phyloP scores from a whole-genome alignment of 1,140 invertebrate genomes.

The Cataglyphis hispanica region DNA sequence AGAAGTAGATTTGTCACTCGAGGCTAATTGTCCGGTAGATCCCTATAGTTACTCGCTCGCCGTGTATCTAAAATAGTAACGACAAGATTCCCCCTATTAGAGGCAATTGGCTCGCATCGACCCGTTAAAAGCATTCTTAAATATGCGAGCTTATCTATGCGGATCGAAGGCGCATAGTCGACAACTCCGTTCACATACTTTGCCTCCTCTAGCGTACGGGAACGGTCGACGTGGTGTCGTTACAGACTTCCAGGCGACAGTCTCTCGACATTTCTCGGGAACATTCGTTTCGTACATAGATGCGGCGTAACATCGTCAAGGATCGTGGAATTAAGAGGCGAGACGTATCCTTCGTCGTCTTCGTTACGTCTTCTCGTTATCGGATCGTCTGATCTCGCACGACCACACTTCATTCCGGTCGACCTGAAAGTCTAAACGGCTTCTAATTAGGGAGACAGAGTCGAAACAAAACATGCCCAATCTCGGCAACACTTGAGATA shows the following conservation, averaged over 20 bases:
- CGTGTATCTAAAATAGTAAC: conserved; percentile 43
- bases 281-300: conserved; percentile 36
- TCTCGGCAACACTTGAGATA: conserved; percentile 83
- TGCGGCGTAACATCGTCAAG: conserved; percentile 49
- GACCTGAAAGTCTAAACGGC: conserved; percentile 79
- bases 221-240: conserved; percentile 32
- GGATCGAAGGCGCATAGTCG: conserved; percentile 74
- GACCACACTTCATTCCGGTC: conserved; percentile 65
- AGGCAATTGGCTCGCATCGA: conserved; percentile 64
- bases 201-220: background rate
- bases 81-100: conserved; percentile 81
- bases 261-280: conserved; percentile 1
- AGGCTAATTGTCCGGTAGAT: conserved; percentile 69
- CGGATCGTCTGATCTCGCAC: conserved; percentile 59
- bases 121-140: conserved; percentile 83
- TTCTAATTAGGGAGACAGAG: conserved; percentile 84
- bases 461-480: conserved; percentile 85
- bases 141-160: conserved; percentile 80
- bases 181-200: conserved; percentile 62
- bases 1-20: conserved; percentile 58
- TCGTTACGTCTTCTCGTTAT: conserved; percentile 66
- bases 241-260: conserved; percentile 33
- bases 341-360: conserved; percentile 56
- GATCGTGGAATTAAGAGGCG: conserved; percentile 66
- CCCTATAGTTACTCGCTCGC: background rate